Evolutionary conservation across 2,113 vertebrate species (phyloP).

Genomic region (Regulus satrapa): DNA sequence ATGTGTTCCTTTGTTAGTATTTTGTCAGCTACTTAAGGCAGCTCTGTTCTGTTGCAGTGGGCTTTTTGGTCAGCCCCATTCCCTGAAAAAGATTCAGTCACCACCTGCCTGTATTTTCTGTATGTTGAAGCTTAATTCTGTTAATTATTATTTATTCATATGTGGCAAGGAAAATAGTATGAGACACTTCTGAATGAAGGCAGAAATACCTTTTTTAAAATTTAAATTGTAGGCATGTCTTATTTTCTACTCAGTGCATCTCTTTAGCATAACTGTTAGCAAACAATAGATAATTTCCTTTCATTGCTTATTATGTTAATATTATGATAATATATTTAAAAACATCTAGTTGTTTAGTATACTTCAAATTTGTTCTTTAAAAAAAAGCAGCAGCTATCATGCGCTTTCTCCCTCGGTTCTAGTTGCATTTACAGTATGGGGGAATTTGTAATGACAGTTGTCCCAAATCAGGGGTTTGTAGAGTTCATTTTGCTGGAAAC

Average conservation of each 20-base stretch:
- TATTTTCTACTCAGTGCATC: conserved; percentile 75
- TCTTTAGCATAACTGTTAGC: conserved; percentile 83
- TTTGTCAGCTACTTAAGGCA: conserved; percentile 77
- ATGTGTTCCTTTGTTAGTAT: conserved; percentile 87
- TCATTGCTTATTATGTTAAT: conserved; percentile 85
- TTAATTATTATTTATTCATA: conserved; percentile 80
- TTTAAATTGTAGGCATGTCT: conserved; percentile 79
- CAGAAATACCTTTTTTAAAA: conserved; percentile 74
- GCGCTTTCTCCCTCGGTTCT: conserved; percentile 45
- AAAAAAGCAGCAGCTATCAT: conserved; percentile 54
- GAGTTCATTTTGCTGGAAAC: conserved; percentile 44
- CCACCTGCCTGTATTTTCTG: conserved; percentile 67
- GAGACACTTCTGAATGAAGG: conserved; percentile 75
- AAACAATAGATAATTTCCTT: conserved; percentile 84
- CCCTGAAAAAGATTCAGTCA: conserved; percentile 49
- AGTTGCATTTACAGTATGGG: conserved; percentile 1
- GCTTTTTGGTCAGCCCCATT: conserved; percentile 62
- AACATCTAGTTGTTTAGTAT: conserved; percentile 81
- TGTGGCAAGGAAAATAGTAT: conserved; percentile 58
- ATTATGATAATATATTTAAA: conserved; percentile 85
- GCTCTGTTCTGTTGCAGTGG: conserved; percentile 65
- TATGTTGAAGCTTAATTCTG: conserved; percentile 72
- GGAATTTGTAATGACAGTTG: conserved; percentile 27
- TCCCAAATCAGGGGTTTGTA: background rate
- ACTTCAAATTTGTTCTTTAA: conserved; percentile 76